Evolutionary conservation across 2,113 vertebrate genomes (phyloP).

Genomic region (Pandion haliaetus): DNA sequence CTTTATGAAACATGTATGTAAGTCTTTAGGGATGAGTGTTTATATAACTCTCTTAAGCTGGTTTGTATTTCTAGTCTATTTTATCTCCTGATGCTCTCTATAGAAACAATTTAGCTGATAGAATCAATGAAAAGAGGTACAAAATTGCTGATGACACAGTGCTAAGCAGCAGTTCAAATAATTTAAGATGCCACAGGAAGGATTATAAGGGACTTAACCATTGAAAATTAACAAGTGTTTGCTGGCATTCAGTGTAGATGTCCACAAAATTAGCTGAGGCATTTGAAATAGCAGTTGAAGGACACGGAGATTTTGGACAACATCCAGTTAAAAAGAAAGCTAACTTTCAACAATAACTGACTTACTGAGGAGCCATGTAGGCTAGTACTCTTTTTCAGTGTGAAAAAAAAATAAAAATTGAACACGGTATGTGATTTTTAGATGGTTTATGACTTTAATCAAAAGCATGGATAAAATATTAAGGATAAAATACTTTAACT

Average conservation of each 20-base stretch:
- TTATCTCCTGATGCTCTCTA: conserved; percentile 2
- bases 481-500: neutral
- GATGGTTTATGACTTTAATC: neutral
- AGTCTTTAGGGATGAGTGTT: neutral
- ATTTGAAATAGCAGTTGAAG: conserved; percentile 58
- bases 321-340: neutral
- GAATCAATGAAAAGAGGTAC: conserved; percentile 54
- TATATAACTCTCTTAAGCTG: neutral
- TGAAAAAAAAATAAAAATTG: neutral
- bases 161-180: conserved; percentile 63
- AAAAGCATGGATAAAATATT: neutral
- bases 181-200: conserved; percentile 44
- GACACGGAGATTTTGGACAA: conserved; percentile 30
- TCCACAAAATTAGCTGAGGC: conserved; percentile 46
- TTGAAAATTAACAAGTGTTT: conserved; percentile 37
- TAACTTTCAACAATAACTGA: conserved; percentile 16
- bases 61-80: conserved; percentile 2
- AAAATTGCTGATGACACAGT: conserved; percentile 57
- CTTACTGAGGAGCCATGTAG: neutral
- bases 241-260: conserved; percentile 25
- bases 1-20: neutral
- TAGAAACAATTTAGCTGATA: conserved; percentile 53
- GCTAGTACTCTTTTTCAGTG: neutral
- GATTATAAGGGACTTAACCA: conserved; percentile 56
- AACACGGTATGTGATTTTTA: neutral